Evolutionary conservation across 30 jellyfish, hydroid and myxozoan genomes (phyloP), one percentile per base, ranked within the genome.

Genomic region (Clytia hemisphaerica): DNA sequence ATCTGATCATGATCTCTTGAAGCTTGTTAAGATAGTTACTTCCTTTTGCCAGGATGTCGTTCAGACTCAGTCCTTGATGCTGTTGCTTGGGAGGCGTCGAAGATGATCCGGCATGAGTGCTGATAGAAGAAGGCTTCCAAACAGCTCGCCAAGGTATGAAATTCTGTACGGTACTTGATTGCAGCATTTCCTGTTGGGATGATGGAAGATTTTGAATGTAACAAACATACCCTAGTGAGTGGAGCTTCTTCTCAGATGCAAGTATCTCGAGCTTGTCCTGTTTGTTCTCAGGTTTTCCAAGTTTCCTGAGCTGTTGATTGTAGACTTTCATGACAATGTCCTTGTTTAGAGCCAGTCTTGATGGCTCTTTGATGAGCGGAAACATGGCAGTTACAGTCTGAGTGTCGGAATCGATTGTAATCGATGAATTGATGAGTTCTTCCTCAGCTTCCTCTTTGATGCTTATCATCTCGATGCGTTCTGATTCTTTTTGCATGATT

Each of bases 401-500:
- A 53, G 16, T 53, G 12, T 16, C 22, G 37, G 30, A 16, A 53
- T 53, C 38, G 28, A 53, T 25, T 16, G 15, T 30, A 53, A 53
- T 53, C 16, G 38, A 25, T 30, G 15, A 14, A 24, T 53, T 53
- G 67, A 53, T 25, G 44, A 53, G 15, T 12, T 24, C 30, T 30
- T 53, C 34, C 38, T 53, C 38, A n/a, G 22, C 30, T 53, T 53
- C 67, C 22, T 53, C 67, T 25, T 24, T 51, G 14, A 53, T 53
- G 67, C 67, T 53, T n/a, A 53, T 18, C 37, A 15, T 0, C 22
- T 53, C 37, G 12, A 12, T 16, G 14, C 30, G 28, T 0, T n/a
- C n/a, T 16, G 38, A 25, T 12, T n/a, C n/a, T 53, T 16, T 24
- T 53, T 53, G 38, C 67, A 53, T 16, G 12, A 14, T 53, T 53